Conservation (phyloP, 2,797 vertebrate genomes). For the Lacerta viridis region DNA sequence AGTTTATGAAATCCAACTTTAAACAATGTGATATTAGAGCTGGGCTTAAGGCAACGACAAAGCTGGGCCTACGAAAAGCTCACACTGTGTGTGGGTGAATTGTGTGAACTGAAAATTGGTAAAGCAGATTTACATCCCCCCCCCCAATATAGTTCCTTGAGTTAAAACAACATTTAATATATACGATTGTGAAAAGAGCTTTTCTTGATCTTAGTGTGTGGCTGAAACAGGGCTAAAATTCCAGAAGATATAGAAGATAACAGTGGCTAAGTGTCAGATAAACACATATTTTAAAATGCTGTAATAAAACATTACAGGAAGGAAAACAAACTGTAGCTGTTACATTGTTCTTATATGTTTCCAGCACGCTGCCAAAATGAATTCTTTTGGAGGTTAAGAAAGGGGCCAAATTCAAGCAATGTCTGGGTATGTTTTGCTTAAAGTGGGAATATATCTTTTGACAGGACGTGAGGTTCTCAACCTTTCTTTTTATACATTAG, state of each 20-base stretch:
- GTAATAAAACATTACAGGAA: constrained; percentile 46
- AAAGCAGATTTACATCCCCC: constrained; percentile 29
- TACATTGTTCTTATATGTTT: constrained; percentile 44
- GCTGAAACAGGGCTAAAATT: constrained; percentile 50
- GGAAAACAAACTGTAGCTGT: constrained; percentile 47
- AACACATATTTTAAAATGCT: constrained; percentile 54
- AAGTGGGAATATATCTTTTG: background rate
- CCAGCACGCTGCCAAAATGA: constrained; percentile 53
- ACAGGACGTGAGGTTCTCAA: background rate
- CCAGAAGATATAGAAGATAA: constrained; percentile 39
- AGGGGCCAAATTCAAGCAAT: constrained; percentile 14
- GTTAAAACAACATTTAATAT: constrained; percentile 11
- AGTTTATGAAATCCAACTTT: no score
- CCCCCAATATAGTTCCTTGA: background rate
- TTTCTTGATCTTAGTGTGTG: constrained; percentile 29
- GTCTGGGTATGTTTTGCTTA: background rate
- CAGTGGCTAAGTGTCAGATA: constrained; percentile 45
- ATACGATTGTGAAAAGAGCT: constrained; percentile 20
- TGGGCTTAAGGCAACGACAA: background rate
- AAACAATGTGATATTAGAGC: background rate
- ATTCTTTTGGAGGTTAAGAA: constrained; percentile 48
- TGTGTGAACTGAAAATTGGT: constrained; percentile 9
- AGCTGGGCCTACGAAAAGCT: background rate
- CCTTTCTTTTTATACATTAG: background rate
- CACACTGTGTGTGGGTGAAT: background rate